Percentiles rank a stretch among this genome's conserved stretches.
Evolutionary conservation across 2,888 invertebrate genomes (phyloP).

Genomic region (Trissoscelio sp.): DNA sequence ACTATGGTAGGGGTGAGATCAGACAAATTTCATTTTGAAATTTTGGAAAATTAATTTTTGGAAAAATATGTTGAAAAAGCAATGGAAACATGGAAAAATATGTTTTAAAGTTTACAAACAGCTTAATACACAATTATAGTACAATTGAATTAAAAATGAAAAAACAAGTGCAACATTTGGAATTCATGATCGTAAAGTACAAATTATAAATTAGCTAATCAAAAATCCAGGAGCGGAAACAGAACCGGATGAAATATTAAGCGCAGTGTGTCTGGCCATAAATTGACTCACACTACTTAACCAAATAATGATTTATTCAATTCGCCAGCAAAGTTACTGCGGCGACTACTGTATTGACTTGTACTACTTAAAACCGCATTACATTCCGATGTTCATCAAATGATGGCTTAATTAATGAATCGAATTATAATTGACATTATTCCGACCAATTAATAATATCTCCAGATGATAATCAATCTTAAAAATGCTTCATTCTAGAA

Average conservation of each 20-base stretch:
- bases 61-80: no score
- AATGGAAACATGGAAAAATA: no score
- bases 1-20: no score
- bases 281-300: constrained; percentile 10
- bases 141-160: no score
- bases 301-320: neutral
- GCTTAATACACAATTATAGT: no score
- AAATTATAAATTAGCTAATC: no score
- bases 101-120: no score
- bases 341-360: constrained; percentile 3
- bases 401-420: constrained; percentile 3
- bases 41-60: no score
- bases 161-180: no score
- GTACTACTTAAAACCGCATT: constrained; percentile 4
- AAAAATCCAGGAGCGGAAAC: no score
- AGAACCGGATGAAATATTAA: neutral
- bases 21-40: no score
- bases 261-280: neutral
- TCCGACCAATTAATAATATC: neutral
- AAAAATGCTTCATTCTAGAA: neutral
- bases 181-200: no score
- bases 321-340: constrained; percentile 8
- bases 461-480: neutral
- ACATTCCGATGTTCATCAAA: neutral
- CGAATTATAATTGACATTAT: constrained; percentile 3